Evolutionary conservation across 2,113 vertebrate genomes (phyloP), one percentile per base, ranked within the genome.

Genomic region (Paralichthys olivaceus): DNA sequence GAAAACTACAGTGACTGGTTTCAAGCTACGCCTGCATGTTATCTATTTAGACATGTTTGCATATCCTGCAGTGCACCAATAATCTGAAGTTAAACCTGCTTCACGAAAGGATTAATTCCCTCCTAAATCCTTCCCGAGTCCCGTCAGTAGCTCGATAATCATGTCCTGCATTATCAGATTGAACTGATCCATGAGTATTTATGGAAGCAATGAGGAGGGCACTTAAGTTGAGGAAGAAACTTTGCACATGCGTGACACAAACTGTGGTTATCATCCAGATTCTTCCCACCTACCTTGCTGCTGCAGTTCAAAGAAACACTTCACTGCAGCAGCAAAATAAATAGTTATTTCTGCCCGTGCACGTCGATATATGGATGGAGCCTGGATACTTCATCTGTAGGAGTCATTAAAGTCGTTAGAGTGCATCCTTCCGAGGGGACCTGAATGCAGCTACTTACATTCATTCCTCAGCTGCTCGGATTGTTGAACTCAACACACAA

Each of bases 381-480:
- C 79, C 69, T 51, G 5, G 55, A 70, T 77, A 79, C 65, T 81
- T 79, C 69, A 40, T 74, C 29, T 2, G 57, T 65, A 57, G 26
- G 34, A 63, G 28, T 72, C 47, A 40, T 72, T 71, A 45, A 43
- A 62, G 65, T 61, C 15, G 40, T 79, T 62, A 70, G 49, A 73
- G 81, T 86, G 73, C 84, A 86, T 85, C 75, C 58, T 79, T 57
- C 70, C 9, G 53, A 22, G 61, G 65, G 69, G 70, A 20, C 59
- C 72, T 75, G 77, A 79, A 62, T 57, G 76, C 9, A 77, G 54
- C 84, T 69, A 74, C 87, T 89, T 85, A 87, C 81, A 85, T 78
- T 81, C 69, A 71, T 34, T 81, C 85, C 77, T 80, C 81, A 77
- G 81, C 66, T 80, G 79, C 71, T 19, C 8, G 77, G 87, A 79